phyloP scores from a whole-genome alignment of 2,797 vertebrate genomes.

The Halcyon leucocephala region DNA sequence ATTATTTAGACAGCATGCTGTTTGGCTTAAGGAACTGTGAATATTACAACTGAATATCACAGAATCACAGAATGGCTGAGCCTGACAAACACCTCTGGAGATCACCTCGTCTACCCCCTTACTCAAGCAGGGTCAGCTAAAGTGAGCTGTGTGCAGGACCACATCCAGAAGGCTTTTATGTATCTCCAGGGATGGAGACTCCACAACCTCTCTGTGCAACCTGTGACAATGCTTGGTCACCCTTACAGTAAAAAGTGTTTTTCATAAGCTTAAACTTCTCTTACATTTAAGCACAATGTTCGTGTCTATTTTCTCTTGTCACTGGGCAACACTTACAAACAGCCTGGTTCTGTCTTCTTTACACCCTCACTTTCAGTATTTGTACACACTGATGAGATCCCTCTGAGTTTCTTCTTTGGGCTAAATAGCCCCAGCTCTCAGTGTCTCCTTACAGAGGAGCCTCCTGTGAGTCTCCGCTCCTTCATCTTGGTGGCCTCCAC shows the following conservation, averaged over 20 bases:
- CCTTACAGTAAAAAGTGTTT: neutral
- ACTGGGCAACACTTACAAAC: neutral
- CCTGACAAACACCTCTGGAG: neutral
- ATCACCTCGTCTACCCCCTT: rapidly evolving
- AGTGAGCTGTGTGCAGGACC: neutral
- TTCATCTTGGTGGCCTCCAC: neutral
- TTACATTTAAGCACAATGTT: neutral
- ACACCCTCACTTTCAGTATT: neutral
- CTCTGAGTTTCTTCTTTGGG: too few relatives aligned
- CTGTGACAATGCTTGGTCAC: neutral
- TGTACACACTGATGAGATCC: neutral
- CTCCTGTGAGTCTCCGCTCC: neutral
- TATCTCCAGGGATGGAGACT: neutral
- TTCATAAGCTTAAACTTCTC: neutral
- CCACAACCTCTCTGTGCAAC: neutral
- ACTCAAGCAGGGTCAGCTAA: neutral
- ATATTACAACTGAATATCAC: neutral
- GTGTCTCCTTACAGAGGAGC: neutral
- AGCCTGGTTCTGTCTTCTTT: neutral
- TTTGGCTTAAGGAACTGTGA: neutral
- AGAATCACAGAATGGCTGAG: neutral
- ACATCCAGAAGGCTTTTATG: neutral
- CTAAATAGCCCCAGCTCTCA: too few relatives aligned
- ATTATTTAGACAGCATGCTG: neutral
- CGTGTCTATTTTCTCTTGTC: neutral